A percentile compares a stretch with the other conserved stretches of the same genome.
These are phyloP conservation scores for Phanerotoma sp. DNA, from an alignment of 2,888 invertebrate genomes.

Conservation along the genomic window DNA sequence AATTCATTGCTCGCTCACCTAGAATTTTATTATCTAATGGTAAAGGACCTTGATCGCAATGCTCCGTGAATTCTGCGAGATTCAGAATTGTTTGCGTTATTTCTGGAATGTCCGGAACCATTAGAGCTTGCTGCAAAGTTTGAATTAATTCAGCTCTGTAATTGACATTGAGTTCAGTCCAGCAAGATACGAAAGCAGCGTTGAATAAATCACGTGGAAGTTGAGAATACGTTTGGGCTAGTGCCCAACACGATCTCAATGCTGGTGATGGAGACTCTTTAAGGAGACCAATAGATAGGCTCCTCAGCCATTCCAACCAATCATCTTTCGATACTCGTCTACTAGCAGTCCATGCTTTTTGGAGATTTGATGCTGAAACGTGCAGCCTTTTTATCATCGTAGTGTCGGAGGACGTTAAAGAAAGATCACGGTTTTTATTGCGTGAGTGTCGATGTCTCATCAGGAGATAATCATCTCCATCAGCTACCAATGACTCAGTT, in stretches of 20 bases:
- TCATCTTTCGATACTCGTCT: constrained; percentile 95
- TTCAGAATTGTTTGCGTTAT: constrained; percentile 96
- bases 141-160: constrained; percentile 83
- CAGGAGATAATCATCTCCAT: constrained; percentile 72
- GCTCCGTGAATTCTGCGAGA: constrained; percentile 99
- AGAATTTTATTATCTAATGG: constrained; percentile 85
- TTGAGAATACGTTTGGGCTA: constrained; percentile 94
- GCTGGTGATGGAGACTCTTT: constrained; percentile 97
- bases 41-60: constrained; percentile 94
- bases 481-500: constrained; percentile 72
- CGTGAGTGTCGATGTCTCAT: constrained; percentile 66
- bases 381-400: constrained; percentile 78
- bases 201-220: constrained; percentile 96
- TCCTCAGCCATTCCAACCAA: constrained; percentile 96
- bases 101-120: constrained; percentile 92
- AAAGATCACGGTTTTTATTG: constrained; percentile 69
- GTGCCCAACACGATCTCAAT: constrained; percentile 84
- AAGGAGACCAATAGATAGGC: constrained; percentile 88
- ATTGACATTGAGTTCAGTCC: constrained; percentile 87
- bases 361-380: constrained; percentile 81
- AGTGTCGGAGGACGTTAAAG: constrained; percentile 66
- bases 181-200: constrained; percentile 98
- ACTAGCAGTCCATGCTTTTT: constrained; percentile 89
- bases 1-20: constrained; percentile 93
- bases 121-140: constrained; percentile 85